Evolutionary conservation across 2,888 invertebrate species (phyloP).

Genomic region (Drosophila silvestris): DNA sequence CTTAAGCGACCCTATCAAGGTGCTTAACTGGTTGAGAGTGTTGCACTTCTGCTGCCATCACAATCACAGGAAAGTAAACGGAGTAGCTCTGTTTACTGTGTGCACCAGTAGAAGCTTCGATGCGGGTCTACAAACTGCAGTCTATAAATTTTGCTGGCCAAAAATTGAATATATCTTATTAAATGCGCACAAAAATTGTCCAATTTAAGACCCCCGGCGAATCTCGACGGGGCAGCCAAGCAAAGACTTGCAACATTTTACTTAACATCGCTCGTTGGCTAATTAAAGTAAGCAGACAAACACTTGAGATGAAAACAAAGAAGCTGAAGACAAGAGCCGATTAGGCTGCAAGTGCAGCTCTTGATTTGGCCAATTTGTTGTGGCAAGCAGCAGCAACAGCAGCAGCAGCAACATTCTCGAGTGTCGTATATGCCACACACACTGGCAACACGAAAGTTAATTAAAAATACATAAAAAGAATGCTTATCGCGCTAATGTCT

Average conservation of each 20-base stretch:
- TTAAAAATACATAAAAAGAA: conserved; percentile 77
- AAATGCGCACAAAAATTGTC: conserved; percentile 28
- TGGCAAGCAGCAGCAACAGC: conserved; percentile 15
- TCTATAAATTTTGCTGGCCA: conserved; percentile 53
- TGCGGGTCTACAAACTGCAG: conserved; percentile 49
- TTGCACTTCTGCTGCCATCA: conserved; percentile 65
- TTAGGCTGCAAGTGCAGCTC: conserved; percentile 42
- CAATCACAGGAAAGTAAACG: conserved; percentile 65
- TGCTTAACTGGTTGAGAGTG: conserved; percentile 35
- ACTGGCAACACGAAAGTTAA: conserved; percentile 63
- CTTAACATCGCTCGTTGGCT: conserved; percentile 45
- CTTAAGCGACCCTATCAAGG: conserved; percentile 3
- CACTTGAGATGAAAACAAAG: conserved; percentile 61
- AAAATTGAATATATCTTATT: conserved; percentile 51
- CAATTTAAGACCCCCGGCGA: neutral
- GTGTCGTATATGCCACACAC: conserved; percentile 41
- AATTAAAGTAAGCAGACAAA: conserved; percentile 75
- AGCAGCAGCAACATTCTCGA: conserved; percentile 24
- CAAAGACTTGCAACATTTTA: conserved; percentile 46
- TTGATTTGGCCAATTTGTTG: conserved; percentile 49
- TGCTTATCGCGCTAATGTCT: conserved; percentile 57
- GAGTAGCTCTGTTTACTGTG: conserved; percentile 47
- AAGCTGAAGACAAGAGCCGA: conserved; percentile 25
- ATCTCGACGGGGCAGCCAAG: neutral
- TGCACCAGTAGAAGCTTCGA: conserved; percentile 10